Evolutionary conservation across 2,113 vertebrate species (phyloP), one percentile per base, ranked within the genome.

Genomic region (Sebastes schlegelii): DNA sequence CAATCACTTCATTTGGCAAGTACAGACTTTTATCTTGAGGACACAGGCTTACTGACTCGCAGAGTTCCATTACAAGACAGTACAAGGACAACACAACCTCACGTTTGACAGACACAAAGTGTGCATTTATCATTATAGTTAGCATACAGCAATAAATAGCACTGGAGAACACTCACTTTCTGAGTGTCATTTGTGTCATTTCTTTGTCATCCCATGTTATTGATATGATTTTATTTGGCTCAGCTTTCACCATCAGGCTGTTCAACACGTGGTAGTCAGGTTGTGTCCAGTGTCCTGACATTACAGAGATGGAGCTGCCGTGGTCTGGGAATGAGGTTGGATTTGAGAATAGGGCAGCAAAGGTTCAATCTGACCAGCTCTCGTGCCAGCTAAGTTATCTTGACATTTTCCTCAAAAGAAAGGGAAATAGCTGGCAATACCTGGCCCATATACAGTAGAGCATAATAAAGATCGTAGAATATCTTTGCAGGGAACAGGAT

Each of bases 361-460:
- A 48, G 7, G 79, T 68, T 71, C 46, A 11, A 34, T 70, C 69
- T 60, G 5, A 16, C 34, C 70, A 65, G 52, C 66, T 83, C 48
- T 43, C 42, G 11, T 55, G 58, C 49, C 43, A 55, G 4, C 8
- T 4, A 10, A 49, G 34, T 72, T 66, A 55, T 66, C 11, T 40
- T 84, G 77, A 88, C 75, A 64, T 86, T 67, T 72, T 67, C 26
- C 34, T 65, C 26, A 17, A 76, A 71, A 58, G 55, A 60, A 23
- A 82, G 48, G 11, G 46, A 55, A 67, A 74, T 40, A 57, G 21
- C 52, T 67, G 34, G 42, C 49, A 79, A 60, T 69, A 42, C 34
- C 43, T 74, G 77, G 6, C 43, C 43, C 61, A 23, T 61, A 54
- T 76, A 67, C 42, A 76, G 40, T 45, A 40, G 19, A 45, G 16